Evolutionary conservation across 2,113 vertebrate genomes (phyloP).

Genomic region (Sclerurus mexicanus): DNA sequence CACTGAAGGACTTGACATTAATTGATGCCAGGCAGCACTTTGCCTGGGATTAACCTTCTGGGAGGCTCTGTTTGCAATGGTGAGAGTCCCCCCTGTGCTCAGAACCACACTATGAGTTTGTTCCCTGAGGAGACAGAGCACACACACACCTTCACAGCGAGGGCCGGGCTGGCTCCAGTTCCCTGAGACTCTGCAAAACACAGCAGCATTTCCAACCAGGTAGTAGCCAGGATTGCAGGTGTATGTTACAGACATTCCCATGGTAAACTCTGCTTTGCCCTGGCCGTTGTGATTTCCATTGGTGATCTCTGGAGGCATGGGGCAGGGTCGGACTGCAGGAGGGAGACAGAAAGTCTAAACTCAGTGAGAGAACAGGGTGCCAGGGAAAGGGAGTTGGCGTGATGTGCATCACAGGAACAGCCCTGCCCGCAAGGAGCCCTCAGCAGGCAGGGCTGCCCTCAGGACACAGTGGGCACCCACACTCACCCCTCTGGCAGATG

Average conservation of each 20-base stretch:
- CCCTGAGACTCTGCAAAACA: neutral
- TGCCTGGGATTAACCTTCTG: neutral
- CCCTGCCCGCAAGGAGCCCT: neutral
- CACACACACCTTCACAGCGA: neutral
- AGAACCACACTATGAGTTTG: neutral
- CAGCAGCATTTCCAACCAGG: neutral
- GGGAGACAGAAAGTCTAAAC: neutral
- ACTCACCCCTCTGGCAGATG: neutral
- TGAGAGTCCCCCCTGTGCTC: too few species aligned
- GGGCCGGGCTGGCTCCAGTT: constrained; percentile 26
- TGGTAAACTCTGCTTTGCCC: fast-evolving
- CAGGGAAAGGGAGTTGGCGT: fast-evolving
- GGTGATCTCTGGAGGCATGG: neutral
- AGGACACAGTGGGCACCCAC: neutral
- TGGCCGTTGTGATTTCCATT: neutral
- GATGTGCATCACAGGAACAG: fast-evolving
- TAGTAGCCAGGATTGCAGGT: constrained; percentile 8
- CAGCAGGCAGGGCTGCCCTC: neutral
- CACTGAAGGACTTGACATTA: fast-evolving
- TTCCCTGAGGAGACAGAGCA: neutral
- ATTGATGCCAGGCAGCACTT: neutral
- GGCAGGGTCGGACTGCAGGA: neutral
- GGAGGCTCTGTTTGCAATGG: neutral
- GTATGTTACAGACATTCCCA: neutral
- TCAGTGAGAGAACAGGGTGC: fast-evolving